A percentile compares a stretch with the other conserved stretches of the same genome.
These are phyloP conservation scores for Hypomecis atomaria DNA, from an alignment of 2,888 invertebrate species.

Conservation along the genomic window DNA sequence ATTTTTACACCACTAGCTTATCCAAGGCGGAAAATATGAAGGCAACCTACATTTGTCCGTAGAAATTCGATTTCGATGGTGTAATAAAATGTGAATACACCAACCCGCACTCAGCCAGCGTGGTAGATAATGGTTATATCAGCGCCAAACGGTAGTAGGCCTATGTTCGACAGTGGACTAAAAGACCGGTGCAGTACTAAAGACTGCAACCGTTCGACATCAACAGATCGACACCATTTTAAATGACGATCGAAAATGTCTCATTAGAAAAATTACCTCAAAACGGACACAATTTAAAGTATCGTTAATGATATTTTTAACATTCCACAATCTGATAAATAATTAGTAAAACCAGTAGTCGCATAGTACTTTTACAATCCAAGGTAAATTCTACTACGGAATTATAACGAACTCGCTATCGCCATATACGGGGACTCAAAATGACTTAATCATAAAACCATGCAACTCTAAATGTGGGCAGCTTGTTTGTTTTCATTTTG, in stretches of 20 bases:
- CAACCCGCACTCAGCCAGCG: too few relatives aligned
- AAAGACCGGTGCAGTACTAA: too few relatives aligned
- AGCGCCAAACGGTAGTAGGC: too few relatives aligned
- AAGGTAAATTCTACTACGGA: slow-evolving; percentile 41
- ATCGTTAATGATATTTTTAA: neutral
- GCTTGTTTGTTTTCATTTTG: slow-evolving; percentile 35
- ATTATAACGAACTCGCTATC: slow-evolving; percentile 29
- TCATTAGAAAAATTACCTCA: neutral
- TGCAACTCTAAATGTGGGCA: slow-evolving; percentile 32
- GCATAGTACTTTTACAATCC: slow-evolving; percentile 24
- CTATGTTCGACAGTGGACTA: too few relatives aligned
- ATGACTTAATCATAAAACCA: slow-evolving; percentile 33
- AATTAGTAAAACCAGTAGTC: slow-evolving; percentile 6
- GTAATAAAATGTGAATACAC: too few relatives aligned
- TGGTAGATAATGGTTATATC: too few relatives aligned
- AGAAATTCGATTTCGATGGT: too few relatives aligned
- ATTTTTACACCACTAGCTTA: too few relatives aligned
- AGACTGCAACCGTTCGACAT: too few relatives aligned
- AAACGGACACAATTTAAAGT: neutral
- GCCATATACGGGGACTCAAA: slow-evolving; percentile 24
- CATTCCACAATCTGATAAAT: neutral
- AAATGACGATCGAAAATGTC: neutral
- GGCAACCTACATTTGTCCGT: too few relatives aligned
- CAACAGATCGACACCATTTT: too few relatives aligned
- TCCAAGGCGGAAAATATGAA: too few relatives aligned